Conservation (phyloP, 2,113 vertebrate genomes). For the Cnemophilus loriae region DNA sequence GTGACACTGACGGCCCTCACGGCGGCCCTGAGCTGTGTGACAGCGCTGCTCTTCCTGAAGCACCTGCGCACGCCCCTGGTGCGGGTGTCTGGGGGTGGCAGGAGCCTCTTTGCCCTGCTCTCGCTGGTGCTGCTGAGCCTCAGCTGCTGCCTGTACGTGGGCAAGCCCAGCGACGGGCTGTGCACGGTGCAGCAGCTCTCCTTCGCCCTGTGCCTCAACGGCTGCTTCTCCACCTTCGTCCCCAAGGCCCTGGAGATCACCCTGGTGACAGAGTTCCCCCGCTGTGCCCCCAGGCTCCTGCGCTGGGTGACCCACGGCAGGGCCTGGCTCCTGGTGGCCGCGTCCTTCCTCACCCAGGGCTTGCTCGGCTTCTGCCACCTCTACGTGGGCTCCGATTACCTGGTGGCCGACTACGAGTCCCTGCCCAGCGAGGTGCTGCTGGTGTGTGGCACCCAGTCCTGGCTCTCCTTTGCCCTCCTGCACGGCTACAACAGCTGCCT, state of each 20-base stretch:
- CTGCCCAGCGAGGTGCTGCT: constrained; percentile 71
- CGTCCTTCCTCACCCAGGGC: neutral
- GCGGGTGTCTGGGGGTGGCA: constrained; percentile 66
- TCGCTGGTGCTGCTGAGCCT: constrained; percentile 68
- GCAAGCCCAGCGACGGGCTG: constrained; percentile 53
- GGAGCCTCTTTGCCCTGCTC: constrained; percentile 66
- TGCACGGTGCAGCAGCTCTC: constrained; percentile 75
- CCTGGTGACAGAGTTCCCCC: neutral
- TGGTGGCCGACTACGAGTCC: neutral
- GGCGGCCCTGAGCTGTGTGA: constrained; percentile 4
- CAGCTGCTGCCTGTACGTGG: constrained; percentile 75
- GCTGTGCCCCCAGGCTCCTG: neutral
- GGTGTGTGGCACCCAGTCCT: constrained; percentile 70
- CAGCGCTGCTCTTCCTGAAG: constrained; percentile 65
- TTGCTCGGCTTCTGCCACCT: constrained; percentile 8
- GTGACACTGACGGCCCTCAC: constrained; percentile 1
- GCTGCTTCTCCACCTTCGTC: constrained; percentile 75
- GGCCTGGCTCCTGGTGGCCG: constrained; percentile 40
- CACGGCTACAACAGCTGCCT: constrained; percentile 68
- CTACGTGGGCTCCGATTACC: neutral
- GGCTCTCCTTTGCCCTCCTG: constrained; percentile 70
- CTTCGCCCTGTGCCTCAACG: constrained; percentile 71
- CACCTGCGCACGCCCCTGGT: constrained; percentile 69
- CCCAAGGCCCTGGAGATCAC: constrained; percentile 72
- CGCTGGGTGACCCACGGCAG: neutral